Evolutionary conservation across 2,113 vertebrate species (phyloP).

Genomic region (Oriolus oriolus): DNA sequence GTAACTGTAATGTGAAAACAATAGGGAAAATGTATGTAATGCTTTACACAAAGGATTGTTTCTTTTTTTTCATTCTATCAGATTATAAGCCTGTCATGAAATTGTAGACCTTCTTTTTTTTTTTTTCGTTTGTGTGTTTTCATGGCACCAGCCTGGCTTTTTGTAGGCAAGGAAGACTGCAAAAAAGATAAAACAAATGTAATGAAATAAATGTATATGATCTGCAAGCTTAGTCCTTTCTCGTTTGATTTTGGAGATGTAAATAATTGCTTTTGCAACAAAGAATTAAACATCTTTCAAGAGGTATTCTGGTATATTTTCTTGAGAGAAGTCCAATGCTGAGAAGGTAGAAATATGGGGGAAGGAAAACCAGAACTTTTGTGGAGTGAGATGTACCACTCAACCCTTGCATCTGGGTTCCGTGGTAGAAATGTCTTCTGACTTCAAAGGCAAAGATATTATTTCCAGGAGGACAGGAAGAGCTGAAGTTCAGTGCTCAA

Average conservation of each 20-base stretch:
- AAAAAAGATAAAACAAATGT: background rate
- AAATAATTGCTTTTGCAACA: background rate
- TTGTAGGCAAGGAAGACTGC: background rate
- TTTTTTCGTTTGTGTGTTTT: background rate
- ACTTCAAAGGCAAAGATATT: background rate
- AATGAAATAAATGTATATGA: background rate
- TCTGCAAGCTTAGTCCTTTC: background rate
- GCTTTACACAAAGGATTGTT: background rate
- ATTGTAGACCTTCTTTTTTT: background rate
- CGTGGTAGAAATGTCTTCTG: background rate
- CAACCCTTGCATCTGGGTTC: background rate
- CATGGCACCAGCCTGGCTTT: background rate
- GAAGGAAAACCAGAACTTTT: background rate
- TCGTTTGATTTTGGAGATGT: background rate
- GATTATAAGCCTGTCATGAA: background rate
- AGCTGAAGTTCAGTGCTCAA: background rate
- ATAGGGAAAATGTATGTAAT: background rate
- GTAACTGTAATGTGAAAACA: background rate
- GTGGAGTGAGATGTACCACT: background rate
- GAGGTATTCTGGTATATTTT: background rate
- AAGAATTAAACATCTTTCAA: background rate
- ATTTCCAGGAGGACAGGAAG: background rate
- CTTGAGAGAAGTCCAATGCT: background rate
- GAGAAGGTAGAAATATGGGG: background rate
- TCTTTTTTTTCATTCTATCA: background rate